A percentile compares a stretch with the other conserved stretches of the same genome.
These are phyloP conservation scores for Phrynocephalus forsythii DNA, from an alignment of 2,797 vertebrate genomes.

Conservation along the genomic window DNA sequence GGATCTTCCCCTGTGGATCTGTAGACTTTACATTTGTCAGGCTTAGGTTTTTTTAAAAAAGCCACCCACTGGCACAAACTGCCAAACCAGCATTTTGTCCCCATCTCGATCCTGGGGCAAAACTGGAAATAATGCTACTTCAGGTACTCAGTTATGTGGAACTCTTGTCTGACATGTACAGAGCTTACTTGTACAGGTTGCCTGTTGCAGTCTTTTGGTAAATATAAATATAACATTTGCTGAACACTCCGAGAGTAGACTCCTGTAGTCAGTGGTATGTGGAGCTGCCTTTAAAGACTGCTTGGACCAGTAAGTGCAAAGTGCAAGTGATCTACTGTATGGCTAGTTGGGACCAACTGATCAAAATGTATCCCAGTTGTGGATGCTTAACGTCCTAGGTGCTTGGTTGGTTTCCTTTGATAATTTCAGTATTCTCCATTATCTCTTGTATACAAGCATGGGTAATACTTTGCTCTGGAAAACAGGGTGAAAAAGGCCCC, in stretches of 20 bases:
- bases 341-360: neutral
- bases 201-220: neutral
- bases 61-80: too few species aligned
- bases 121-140: constrained; percentile 4
- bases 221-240: neutral
- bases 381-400: neutral
- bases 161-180: neutral
- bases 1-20: neutral
- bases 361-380: neutral
- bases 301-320: neutral
- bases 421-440: neutral
- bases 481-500: constrained; percentile 96
- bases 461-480: constrained; percentile 44
- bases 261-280: neutral
- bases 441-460: constrained; percentile 22
- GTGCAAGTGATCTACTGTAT: neutral
- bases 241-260: neutral
- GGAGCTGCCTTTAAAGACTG: neutral
- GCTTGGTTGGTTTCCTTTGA: neutral
- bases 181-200: neutral
- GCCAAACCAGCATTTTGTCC: too few species aligned
- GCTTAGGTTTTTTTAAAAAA: neutral
- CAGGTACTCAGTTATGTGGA: neutral
- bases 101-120: neutral
- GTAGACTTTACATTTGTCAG: neutral